phyloP scores from a whole-genome alignment of 35 echinoderm and acorn worm genomes.

The Diadema setosum region DNA sequence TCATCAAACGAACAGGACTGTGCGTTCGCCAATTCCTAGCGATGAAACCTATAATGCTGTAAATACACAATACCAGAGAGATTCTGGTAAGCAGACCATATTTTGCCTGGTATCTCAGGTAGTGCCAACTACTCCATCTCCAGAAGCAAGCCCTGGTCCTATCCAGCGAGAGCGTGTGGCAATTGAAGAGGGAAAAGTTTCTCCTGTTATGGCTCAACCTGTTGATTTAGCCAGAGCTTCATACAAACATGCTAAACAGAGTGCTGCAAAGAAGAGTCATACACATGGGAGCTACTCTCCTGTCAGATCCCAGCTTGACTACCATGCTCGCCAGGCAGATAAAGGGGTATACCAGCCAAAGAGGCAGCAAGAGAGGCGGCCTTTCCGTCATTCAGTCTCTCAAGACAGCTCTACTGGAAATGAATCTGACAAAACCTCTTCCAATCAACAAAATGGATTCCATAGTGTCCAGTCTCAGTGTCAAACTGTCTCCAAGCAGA shows the following conservation, averaged over 20 bases:
- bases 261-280: background rate
- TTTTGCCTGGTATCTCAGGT: slow-evolving; percentile 15
- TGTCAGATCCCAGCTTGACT: background rate
- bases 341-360: background rate
- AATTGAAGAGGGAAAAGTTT: background rate
- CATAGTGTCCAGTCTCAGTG: no score
- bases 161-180: background rate
- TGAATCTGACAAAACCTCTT: background rate
- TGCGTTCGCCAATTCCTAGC: background rate
- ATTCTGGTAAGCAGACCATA: slow-evolving; percentile 10
- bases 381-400: background rate
- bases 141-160: background rate
- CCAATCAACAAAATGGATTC: no score
- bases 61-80: background rate
- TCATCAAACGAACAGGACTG: background rate
- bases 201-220: background rate
- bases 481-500: no score
- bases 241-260: background rate
- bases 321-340: background rate
- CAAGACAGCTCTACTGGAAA: slow-evolving; percentile 25
- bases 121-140: background rate
- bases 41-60: background rate
- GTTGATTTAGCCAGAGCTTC: background rate
- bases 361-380: background rate
- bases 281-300: background rate